Evolutionary conservation across 2,797 vertebrate species (phyloP).

Genomic region (Geotrypetes seraphini): DNA sequence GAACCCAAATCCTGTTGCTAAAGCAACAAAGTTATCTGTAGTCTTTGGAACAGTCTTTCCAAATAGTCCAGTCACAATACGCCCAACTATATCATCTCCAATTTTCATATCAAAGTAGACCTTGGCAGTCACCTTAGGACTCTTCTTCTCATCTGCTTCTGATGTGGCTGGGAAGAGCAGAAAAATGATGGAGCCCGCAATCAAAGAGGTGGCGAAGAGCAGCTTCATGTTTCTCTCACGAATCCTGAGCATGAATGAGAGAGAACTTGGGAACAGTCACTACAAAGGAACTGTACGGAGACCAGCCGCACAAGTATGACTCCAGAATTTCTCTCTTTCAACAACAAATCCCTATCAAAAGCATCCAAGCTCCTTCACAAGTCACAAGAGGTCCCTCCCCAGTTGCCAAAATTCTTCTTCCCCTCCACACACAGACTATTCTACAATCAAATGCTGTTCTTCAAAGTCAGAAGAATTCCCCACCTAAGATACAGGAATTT

Average conservation of each 20-base stretch:
- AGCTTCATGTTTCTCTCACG: constrained; percentile 77
- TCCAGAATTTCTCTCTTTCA: no score
- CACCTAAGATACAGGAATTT: no score
- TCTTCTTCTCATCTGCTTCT: constrained; percentile 82
- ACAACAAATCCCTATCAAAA: no score
- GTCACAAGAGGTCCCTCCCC: no score
- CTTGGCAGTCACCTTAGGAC: constrained; percentile 89
- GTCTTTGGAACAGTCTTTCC: constrained; percentile 94
- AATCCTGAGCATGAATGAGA: constrained; percentile 67
- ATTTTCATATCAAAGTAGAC: constrained; percentile 82
- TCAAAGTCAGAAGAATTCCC: no score
- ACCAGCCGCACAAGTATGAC: no score
- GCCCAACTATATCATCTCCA: constrained; percentile 79
- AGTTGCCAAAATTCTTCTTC: no score
- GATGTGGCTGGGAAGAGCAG: constrained; percentile 76
- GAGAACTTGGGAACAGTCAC: background rate
- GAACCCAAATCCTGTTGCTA: constrained; percentile 89
- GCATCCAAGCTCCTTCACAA: no score
- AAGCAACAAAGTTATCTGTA: constrained; percentile 76
- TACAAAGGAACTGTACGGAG: no score
- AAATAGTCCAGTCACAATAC: constrained; percentile 81
- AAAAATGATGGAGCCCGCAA: constrained; percentile 70
- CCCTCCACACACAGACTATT: no score
- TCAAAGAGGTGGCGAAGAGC: constrained; percentile 66
- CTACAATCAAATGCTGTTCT: no score